Evolutionary conservation across 1,140 invertebrate genomes (phyloP).

Genomic region (Penaeus indicus): DNA sequence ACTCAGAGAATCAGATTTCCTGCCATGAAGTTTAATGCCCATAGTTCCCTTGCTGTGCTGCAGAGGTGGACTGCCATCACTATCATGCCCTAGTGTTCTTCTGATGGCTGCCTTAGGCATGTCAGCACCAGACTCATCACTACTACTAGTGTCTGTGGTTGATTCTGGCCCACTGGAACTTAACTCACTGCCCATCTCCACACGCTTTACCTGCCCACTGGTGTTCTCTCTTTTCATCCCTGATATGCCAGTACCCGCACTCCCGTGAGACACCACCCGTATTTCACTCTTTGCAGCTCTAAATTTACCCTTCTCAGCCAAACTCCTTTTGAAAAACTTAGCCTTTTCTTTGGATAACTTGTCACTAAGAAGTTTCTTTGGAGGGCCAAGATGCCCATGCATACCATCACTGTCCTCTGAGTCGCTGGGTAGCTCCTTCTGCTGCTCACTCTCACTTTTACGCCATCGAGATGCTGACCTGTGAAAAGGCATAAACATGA

Average conservation of each 20-base stretch:
- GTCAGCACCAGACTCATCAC: constrained; percentile 68
- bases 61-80: neutral
- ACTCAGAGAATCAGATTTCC: constrained; percentile 52
- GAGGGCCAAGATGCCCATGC: constrained; percentile 52
- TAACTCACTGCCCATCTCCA: constrained; percentile 64
- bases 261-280: constrained; percentile 66
- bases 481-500: constrained; percentile 29
- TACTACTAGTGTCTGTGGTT: constrained; percentile 68
- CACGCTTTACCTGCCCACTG: constrained; percentile 34
- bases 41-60: constrained; percentile 23
- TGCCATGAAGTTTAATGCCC: constrained; percentile 32
- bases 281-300: constrained; percentile 71
- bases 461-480: constrained; percentile 53
- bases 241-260: constrained; percentile 40
- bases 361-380: constrained; percentile 72
- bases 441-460: constrained; percentile 44
- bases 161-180: constrained; percentile 65
- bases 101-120: constrained; percentile 40
- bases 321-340: constrained; percentile 85
- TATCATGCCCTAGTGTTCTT: constrained; percentile 11
- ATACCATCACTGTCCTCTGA: constrained; percentile 65
- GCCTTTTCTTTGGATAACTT: constrained; percentile 87
- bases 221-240: constrained; percentile 63
- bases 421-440: constrained; percentile 50
- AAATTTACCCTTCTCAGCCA: constrained; percentile 75